Evolutionary conservation across 2,888 invertebrate species (phyloP).

Genomic region (Ganaspis brasiliensis): DNA sequence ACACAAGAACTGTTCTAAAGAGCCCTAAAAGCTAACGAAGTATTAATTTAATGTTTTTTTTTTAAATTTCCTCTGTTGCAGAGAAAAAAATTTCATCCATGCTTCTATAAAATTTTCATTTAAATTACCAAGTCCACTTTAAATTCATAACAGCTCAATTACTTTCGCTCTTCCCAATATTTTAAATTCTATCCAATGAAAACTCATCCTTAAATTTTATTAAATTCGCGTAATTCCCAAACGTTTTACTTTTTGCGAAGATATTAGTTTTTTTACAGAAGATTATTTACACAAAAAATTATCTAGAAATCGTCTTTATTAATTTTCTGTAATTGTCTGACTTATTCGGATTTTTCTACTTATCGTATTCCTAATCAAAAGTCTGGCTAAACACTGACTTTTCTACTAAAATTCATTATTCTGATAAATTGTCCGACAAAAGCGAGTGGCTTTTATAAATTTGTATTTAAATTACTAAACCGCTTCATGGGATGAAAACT

Average conservation of each 20-base stretch:
- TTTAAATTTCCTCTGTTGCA: not conserved
- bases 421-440: not conserved
- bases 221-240: not conserved
- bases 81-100: not conserved
- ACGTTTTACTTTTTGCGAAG: not conserved
- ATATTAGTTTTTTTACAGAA: not conserved
- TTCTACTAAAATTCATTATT: not conserved
- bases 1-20: too few species aligned
- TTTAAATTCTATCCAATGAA: not conserved
- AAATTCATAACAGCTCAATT: conserved; percentile 31
- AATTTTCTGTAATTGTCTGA: too few species aligned
- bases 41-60: not conserved
- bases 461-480: not conserved
- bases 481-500: not conserved
- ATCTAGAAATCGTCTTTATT: too few species aligned
- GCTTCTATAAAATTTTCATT: conserved; percentile 8
- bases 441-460: not conserved
- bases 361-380: not conserved
- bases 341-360: too few species aligned
- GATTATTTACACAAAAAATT: too few species aligned
- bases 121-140: not conserved
- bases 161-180: not conserved
- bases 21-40: too few species aligned
- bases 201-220: not conserved
- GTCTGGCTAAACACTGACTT: not conserved